These are phyloP conservation scores for Atopsyche davidsoni DNA, from an alignment of 1,140 invertebrate genomes.

Conservation along the genomic window DNA sequence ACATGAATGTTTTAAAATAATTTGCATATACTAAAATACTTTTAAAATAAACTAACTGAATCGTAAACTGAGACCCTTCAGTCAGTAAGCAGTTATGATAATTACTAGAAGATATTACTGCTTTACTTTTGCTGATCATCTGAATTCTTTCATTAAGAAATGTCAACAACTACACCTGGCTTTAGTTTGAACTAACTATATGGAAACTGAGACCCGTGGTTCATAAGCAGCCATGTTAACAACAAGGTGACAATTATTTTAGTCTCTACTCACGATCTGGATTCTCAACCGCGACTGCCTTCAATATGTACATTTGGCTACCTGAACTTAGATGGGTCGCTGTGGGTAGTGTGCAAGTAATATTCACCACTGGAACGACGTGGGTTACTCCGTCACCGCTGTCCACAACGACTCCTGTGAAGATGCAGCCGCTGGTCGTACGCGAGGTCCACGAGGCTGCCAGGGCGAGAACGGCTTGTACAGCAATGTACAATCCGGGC, in stretches of 20 bases:
- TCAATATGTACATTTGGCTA: not conserved
- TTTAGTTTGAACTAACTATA: too few relatives aligned
- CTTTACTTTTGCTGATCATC: too few relatives aligned
- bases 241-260: not conserved
- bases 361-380: slow-evolving; percentile 90
- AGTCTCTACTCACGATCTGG: not conserved
- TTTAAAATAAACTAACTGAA: not conserved
- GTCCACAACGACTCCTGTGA: slow-evolving; percentile 96
- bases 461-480: slow-evolving; percentile 79
- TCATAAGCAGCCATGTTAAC: too few relatives aligned
- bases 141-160: too few relatives aligned
- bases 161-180: too few relatives aligned
- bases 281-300: not conserved
- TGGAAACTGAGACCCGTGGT: too few relatives aligned
- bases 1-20: too few relatives aligned
- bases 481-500: slow-evolving; percentile 94
- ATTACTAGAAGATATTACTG: too few relatives aligned
- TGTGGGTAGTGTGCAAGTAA: slow-evolving; percentile 35
- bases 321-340: not conserved
- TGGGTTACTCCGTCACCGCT: slow-evolving; percentile 99
- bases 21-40: not conserved
- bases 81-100: too few relatives aligned
- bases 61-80: not conserved
- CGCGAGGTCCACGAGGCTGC: slow-evolving; percentile 88
- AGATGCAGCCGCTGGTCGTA: slow-evolving; percentile 78